Conservation (phyloP, 2,888 invertebrate species). For the Chydorus sphaericus region DNA sequence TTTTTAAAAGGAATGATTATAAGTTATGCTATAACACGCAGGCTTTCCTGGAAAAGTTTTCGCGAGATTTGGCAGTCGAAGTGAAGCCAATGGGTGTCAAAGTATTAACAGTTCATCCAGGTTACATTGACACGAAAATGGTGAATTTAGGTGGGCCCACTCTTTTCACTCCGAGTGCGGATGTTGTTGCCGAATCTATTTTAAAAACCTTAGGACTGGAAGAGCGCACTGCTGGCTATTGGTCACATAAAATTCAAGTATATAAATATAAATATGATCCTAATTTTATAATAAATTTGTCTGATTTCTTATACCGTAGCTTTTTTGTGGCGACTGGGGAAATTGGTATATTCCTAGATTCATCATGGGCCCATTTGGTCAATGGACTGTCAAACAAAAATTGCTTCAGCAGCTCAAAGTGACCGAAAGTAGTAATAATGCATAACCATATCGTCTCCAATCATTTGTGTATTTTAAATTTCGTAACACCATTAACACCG, state of each 20-base stretch:
- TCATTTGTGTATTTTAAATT: no score
- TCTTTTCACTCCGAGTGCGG: constrained; percentile 21
- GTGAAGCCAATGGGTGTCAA: constrained; percentile 51
- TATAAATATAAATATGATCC: no score
- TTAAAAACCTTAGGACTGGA: constrained; percentile 30
- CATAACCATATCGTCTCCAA: no score
- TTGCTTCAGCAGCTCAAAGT: no score
- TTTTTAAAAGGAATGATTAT: background rate
- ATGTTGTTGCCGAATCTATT: constrained; percentile 24
- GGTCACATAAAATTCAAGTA: constrained; percentile 25
- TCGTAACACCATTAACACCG: no score
- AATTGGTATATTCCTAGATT: no score
- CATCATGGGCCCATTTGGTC: no score
- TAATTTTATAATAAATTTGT: no score
- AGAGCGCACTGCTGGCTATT: constrained; percentile 31
- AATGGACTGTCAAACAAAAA: no score
- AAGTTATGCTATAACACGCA: constrained; percentile 25
- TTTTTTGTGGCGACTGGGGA: no score
- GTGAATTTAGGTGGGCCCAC: constrained; percentile 41
- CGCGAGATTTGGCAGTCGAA: constrained; percentile 57
- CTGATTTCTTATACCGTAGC: no score
- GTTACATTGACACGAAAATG: constrained; percentile 84
- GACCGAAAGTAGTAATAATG: no score
- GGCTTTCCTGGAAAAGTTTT: constrained; percentile 68
- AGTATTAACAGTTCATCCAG: constrained; percentile 68